A percentile compares a stretch with the other conserved stretches of the same genome.
Conservation (phyloP, 2,113 vertebrate genomes). For the Pardalotus punctatus region DNA sequence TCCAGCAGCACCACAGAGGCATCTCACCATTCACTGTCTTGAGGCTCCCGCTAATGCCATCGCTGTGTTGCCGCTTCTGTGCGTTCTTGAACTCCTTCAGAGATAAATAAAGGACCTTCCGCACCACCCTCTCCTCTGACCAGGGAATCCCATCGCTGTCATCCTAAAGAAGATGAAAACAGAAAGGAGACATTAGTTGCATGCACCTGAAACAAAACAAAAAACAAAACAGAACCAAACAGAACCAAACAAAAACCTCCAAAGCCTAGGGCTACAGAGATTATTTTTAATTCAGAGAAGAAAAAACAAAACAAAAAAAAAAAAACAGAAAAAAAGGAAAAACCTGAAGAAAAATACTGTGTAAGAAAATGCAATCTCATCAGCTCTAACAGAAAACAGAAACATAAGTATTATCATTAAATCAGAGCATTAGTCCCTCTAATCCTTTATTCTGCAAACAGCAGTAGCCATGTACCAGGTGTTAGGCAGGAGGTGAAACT, state of each 20-base stretch:
- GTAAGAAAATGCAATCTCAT: not conserved
- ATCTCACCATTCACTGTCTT: conserved; percentile 87
- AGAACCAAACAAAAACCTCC: not conserved
- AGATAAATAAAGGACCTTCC: conserved; percentile 98
- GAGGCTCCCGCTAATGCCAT: conserved; percentile 81
- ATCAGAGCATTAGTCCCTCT: not conserved
- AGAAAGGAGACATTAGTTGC: not conserved
- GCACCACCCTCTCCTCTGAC: conserved; percentile 98
- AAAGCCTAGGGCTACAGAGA: not conserved
- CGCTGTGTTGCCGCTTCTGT: conserved; percentile 92
- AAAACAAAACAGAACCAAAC: not conserved
- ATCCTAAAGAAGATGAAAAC: conserved; percentile 77
- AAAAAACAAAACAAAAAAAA: no score
- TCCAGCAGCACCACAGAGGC: not conserved
- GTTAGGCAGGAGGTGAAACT: not conserved
- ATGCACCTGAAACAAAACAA: not conserved
- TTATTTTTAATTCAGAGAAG: not conserved
- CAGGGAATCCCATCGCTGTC: conserved; percentile 99
- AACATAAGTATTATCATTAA: not conserved
- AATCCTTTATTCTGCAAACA: not conserved
- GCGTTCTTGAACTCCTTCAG: conserved; percentile 98
- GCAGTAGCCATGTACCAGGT: not conserved
- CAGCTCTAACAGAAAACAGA: not conserved
- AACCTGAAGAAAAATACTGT: not conserved
- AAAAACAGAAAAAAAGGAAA: not conserved